These are phyloP conservation scores for Cotesia congregata DNA, from an alignment of 2,888 invertebrate species.

Conservation along the genomic window DNA sequence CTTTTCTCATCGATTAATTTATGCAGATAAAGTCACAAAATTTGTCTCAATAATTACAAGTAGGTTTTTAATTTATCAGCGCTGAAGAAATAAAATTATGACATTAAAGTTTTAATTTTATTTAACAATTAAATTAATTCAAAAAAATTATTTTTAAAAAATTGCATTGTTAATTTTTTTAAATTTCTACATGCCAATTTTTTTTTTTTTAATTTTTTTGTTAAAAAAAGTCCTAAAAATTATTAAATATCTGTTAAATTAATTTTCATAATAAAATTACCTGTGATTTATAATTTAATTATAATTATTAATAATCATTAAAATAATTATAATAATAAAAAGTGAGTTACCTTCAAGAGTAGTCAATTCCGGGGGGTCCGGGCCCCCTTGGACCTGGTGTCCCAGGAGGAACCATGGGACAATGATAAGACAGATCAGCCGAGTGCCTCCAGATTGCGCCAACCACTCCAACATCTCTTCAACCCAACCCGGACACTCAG, in stretches of 20 bases:
- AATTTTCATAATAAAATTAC: not conserved
- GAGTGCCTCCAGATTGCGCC: constrained; percentile 50
- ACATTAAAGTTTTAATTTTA: too few species aligned
- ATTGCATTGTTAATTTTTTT: too few species aligned
- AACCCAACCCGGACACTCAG: constrained; percentile 48
- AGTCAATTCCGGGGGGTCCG: constrained; percentile 61
- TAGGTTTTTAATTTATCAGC: not conserved
- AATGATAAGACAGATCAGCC: constrained; percentile 55
- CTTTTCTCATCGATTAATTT: not conserved
- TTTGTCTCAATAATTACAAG: not conserved
- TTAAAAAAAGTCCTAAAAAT: too few species aligned
- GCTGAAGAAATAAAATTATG: not conserved
- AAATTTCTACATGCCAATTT: too few species aligned
- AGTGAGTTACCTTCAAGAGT: constrained; percentile 56
- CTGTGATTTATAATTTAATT: not conserved
- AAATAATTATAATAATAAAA: not conserved
- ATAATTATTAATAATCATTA: not conserved
- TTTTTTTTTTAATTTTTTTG: too few species aligned
- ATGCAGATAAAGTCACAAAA: not conserved
- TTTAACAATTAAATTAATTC: too few species aligned
- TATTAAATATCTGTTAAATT: too few species aligned
- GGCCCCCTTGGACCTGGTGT: constrained; percentile 57
- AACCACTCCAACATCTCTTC: constrained; percentile 49
- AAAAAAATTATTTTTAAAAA: too few species aligned
- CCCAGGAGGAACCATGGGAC: constrained; percentile 57